phyloP scores from a whole-genome alignment of 1,140 invertebrate genomes.

The Panagrolaimus sp. region DNA sequence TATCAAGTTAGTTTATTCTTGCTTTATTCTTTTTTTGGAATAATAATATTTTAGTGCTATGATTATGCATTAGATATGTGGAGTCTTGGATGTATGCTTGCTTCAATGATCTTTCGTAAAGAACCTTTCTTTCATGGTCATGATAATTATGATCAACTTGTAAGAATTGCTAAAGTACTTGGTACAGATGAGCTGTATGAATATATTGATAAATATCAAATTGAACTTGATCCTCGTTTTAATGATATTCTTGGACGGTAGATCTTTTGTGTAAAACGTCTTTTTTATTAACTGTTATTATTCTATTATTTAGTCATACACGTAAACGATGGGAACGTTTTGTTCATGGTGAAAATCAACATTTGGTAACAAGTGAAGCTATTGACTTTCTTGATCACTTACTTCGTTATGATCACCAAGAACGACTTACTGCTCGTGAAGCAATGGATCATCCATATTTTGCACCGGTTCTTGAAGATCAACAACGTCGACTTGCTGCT shows the following conservation, averaged over 20 bases:
- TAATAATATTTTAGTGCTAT: slow-evolving; percentile 76
- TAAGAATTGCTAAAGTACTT: slow-evolving; percentile 97
- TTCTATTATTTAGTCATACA: slow-evolving; percentile 72
- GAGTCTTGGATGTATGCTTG: slow-evolving; percentile 98
- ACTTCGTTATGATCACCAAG: slow-evolving; percentile 96
- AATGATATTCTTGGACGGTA: slow-evolving; percentile 94
- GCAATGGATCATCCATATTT: slow-evolving; percentile 99
- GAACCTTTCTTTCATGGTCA: slow-evolving; percentile 99
- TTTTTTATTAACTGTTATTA: slow-evolving; percentile 11
- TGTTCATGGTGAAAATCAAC: slow-evolving; percentile 98
- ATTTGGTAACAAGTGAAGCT: slow-evolving; percentile 93
- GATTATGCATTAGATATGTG: slow-evolving; percentile 97
- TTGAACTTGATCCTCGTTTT: slow-evolving; percentile 94
- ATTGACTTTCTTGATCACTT: slow-evolving; percentile 96
- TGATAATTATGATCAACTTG: slow-evolving; percentile 99
- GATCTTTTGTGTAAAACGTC: slow-evolving; percentile 28
- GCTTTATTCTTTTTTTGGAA: neutral
- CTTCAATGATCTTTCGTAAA: slow-evolving; percentile 99
- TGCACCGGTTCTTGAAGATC: slow-evolving; percentile 49
- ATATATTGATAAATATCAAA: slow-evolving; percentile 99
- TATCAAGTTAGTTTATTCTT: slow-evolving; percentile 68
- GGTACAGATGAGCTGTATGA: slow-evolving; percentile 98
- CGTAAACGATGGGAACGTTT: slow-evolving; percentile 98
- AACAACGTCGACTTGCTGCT: slow-evolving; percentile 14
- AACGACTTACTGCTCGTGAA: slow-evolving; percentile 92